Evolutionary conservation across 1,140 invertebrate genomes (phyloP).

Genomic region (Ganaspis sp.): DNA sequence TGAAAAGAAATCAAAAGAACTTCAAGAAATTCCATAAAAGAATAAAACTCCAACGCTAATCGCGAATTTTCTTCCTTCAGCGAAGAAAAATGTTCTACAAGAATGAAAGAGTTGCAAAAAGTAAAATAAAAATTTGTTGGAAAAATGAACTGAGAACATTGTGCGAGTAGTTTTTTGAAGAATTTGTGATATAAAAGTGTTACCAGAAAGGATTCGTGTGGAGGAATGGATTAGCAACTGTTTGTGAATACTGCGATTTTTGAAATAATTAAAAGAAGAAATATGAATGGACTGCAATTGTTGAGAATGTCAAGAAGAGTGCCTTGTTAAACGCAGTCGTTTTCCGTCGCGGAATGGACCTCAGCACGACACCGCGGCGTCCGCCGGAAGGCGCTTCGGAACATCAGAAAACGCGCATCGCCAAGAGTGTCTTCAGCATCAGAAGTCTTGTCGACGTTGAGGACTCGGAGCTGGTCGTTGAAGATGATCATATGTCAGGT

Average conservation of each 20-base stretch:
- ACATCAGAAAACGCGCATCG: conserved; percentile 74
- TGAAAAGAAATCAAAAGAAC: too few species aligned
- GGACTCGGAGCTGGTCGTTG: conserved; percentile 59
- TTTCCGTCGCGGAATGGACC: conserved; percentile 61
- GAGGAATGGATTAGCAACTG: conserved; percentile 20
- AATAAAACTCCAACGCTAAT: too few species aligned
- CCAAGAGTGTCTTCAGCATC: conserved; percentile 79
- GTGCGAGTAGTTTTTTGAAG: too few species aligned
- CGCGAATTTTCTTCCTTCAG: too few species aligned
- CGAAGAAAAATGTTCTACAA: neutral
- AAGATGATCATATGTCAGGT: conserved; percentile 54
- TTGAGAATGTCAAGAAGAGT: conserved; percentile 35
- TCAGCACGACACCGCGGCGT: conserved; percentile 70
- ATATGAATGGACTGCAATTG: conserved; percentile 11
- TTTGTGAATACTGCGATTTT: conserved; percentile 18
- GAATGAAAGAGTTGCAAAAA: neutral
- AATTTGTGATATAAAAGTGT: conserved; percentile 1
- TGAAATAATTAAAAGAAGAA: neutral
- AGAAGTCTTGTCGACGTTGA: conserved; percentile 77
- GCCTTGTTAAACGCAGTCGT: neutral
- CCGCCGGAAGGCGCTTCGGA: conserved; percentile 64
- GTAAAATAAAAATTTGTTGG: too few species aligned
- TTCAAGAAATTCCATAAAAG: too few species aligned
- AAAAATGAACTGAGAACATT: too few species aligned
- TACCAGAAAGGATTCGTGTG: neutral